Evolutionary conservation across 2,113 vertebrate genomes (phyloP).

Genomic region (Fregetta grallaria): DNA sequence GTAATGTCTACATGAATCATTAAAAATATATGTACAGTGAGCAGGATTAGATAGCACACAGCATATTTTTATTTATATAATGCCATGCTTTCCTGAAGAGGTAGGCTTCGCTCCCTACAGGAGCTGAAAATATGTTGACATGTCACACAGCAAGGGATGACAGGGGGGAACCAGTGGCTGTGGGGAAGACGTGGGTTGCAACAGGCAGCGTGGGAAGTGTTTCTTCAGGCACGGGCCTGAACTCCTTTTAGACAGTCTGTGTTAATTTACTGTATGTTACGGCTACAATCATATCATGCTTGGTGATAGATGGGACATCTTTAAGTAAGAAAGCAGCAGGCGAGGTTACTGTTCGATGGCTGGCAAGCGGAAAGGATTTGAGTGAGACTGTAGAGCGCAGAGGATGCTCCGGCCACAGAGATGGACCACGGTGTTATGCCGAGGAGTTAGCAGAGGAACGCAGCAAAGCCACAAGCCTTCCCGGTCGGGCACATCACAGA

Average conservation of each 20-base stretch:
- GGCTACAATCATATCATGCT: rapidly evolving
- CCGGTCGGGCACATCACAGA: neutral
- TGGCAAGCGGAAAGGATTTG: neutral
- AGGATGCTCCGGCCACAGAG: neutral
- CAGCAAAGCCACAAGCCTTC: neutral
- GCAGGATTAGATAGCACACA: neutral
- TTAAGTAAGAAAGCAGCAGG: neutral
- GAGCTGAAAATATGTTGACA: neutral
- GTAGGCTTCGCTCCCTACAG: neutral
- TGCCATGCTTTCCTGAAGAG: neutral
- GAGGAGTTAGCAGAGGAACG: neutral
- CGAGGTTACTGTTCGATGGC: neutral
- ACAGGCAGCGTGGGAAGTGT: neutral
- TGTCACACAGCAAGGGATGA: neutral
- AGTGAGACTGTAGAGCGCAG: neutral
- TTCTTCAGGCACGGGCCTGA: neutral
- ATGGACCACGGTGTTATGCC: neutral
- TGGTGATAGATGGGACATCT: neutral
- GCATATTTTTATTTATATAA: slow-evolving; percentile 22
- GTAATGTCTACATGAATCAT: neutral
- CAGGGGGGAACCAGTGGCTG: neutral
- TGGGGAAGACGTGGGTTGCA: neutral
- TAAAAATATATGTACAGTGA: neutral
- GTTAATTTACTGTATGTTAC: neutral
- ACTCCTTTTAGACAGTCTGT: neutral